Evolutionary conservation across 2,797 vertebrate genomes (phyloP).

Genomic region (Karalla daura): DNA sequence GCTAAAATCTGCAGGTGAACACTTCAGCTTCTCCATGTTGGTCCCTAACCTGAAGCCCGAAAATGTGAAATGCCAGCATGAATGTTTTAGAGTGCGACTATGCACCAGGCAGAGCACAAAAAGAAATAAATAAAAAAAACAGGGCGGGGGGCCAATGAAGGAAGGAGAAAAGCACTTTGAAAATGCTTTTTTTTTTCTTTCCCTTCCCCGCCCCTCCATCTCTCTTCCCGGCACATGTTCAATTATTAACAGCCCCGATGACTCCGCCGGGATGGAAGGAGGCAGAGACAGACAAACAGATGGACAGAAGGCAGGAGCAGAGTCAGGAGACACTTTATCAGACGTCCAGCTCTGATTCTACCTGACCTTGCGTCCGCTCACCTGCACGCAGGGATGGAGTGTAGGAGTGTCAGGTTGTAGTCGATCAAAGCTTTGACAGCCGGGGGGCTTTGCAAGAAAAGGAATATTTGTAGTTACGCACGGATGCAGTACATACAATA

Average conservation of each 20-base stretch:
- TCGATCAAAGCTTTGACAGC: too few species aligned
- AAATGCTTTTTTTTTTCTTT: constrained; percentile 19
- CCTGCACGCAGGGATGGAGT: too few species aligned
- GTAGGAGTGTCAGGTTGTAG: too few species aligned
- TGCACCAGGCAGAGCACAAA: constrained; percentile 13
- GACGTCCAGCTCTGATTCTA: constrained; percentile 47
- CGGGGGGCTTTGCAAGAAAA: too few species aligned
- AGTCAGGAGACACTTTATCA: constrained; percentile 49
- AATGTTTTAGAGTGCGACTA: constrained; percentile 62
- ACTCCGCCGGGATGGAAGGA: constrained; percentile 41
- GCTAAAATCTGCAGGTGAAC: neutral
- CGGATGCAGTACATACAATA: too few species aligned
- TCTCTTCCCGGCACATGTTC: constrained; percentile 59
- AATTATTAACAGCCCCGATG: constrained; percentile 72
- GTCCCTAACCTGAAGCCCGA: too few species aligned
- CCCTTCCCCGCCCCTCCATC: too few species aligned
- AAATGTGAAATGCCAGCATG: constrained; percentile 58
- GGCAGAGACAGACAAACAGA: constrained; percentile 24
- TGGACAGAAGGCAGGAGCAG: constrained; percentile 24
- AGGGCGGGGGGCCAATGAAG: neutral
- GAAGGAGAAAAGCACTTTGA: constrained; percentile 44
- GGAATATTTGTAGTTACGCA: too few species aligned
- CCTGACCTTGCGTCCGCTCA: constrained; percentile 33
- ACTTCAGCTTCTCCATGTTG: too few species aligned
- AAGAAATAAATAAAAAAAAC: constrained; percentile 1